Percentiles rank a stretch among this genome's conserved stretches.
phyloP scores from a whole-genome alignment of 1,140 invertebrate species.

The Drosophila gunungcola region DNA sequence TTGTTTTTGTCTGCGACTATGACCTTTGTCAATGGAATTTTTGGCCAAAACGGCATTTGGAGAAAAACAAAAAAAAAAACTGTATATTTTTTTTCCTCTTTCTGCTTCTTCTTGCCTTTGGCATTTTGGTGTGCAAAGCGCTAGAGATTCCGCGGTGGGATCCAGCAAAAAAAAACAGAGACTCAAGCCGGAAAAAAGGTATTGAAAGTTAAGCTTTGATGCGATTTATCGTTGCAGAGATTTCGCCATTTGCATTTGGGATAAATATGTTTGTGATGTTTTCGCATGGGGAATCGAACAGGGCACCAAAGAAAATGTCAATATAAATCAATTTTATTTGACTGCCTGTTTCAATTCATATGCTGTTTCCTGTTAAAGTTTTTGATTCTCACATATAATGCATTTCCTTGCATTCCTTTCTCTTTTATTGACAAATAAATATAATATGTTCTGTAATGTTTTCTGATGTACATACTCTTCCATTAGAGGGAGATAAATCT shows the following conservation, averaged over 20 bases:
- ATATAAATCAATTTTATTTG: constrained; percentile 1
- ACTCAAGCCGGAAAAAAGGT: constrained; percentile 35
- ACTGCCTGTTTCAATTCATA: not conserved
- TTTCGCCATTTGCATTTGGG: constrained; percentile 9
- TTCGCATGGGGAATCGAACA: not conserved
- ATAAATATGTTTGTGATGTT: constrained; percentile 1
- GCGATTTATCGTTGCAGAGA: constrained; percentile 47
- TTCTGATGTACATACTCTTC: too few species aligned
- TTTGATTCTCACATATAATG: not conserved
- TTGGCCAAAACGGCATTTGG: constrained; percentile 44
- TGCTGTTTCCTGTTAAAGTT: not conserved
- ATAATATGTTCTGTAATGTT: not conserved
- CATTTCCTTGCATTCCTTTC: not conserved
- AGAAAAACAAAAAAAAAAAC: constrained; percentile 12
- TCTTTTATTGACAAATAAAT: not conserved
- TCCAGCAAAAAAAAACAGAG: not conserved
- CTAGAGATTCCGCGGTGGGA: constrained; percentile 40
- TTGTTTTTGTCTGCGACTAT: constrained; percentile 59
- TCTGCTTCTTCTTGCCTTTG: constrained; percentile 21
- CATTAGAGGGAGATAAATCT: not conserved
- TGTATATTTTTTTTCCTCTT: not conserved
- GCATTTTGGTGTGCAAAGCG: constrained; percentile 30
- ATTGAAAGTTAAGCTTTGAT: constrained; percentile 46
- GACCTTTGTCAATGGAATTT: constrained; percentile 81
- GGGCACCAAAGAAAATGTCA: constrained; percentile 1